A percentile compares a stretch with the other conserved stretches of the same genome.
Evolutionary conservation across 1,140 invertebrate genomes (phyloP).

Genomic region (Rhagoletis zephyria): DNA sequence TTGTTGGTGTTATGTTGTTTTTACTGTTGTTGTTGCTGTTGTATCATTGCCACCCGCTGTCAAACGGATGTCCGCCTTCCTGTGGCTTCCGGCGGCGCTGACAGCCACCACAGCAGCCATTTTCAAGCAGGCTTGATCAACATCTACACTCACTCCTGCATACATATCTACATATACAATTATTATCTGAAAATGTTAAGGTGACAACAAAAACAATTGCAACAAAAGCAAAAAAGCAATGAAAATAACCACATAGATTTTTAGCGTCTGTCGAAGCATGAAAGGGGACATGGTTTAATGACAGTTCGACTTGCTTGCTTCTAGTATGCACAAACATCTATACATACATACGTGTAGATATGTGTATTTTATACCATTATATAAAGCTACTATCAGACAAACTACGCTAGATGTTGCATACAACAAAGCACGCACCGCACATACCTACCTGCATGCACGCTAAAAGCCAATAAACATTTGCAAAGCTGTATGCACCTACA

Average conservation of each 20-base stretch:
- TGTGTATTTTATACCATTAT: background rate
- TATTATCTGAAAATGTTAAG: conserved; percentile 53
- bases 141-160: background rate
- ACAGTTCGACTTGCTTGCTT: conserved; percentile 23
- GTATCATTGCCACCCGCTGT: conserved; percentile 52
- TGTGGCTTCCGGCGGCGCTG: conserved; percentile 48
- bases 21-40: conserved; percentile 13
- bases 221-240: conserved; percentile 40
- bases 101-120: background rate
- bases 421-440: background rate
- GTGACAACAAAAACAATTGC: conserved; percentile 41
- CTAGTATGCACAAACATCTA: background rate
- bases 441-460: too few species aligned
- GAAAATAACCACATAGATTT: background rate
- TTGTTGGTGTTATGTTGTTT: conserved; percentile 46
- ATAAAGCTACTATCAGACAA: background rate
- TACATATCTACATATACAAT: background rate
- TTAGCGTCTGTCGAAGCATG: conserved; percentile 29
- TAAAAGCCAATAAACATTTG: too few species aligned
- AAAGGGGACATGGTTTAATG: conserved; percentile 10
- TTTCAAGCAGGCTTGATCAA: background rate
- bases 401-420: background rate
- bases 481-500: background rate
- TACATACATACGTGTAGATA: background rate
- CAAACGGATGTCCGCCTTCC: conserved; percentile 56